These are phyloP conservation scores for Triplophysa tibetana DNA, from an alignment of 2,113 vertebrate species.

Conservation along the genomic window DNA sequence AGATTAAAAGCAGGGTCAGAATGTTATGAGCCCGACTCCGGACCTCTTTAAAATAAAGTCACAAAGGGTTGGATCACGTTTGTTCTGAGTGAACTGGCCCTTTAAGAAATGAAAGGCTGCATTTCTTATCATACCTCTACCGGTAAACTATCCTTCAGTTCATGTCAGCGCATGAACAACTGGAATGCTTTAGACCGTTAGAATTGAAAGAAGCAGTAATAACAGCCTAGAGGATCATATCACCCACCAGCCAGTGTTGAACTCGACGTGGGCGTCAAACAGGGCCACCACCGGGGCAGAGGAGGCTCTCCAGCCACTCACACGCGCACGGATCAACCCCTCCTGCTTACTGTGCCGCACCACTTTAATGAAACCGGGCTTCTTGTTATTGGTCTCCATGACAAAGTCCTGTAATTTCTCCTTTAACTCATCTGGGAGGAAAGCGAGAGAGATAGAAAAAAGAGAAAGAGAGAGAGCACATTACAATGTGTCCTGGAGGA, in stretches of 20 bases:
- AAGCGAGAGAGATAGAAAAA: neutral
- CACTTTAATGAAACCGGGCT: conserved; percentile 89
- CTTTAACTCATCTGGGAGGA: conserved; percentile 86
- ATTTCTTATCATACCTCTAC: neutral
- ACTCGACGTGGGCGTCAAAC: conserved; percentile 97
- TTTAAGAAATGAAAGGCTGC: too few species aligned
- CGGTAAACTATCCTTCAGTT: neutral
- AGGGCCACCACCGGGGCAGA: conserved; percentile 92
- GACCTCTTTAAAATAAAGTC: neutral
- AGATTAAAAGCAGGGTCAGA: too few species aligned
- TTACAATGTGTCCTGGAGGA: conserved; percentile 22
- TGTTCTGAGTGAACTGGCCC: too few species aligned
- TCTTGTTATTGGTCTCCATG: conserved; percentile 82
- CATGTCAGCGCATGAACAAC: neutral
- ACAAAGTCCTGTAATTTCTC: conserved; percentile 88
- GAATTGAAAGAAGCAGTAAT: conserved; percentile 9
- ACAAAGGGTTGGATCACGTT: too few species aligned
- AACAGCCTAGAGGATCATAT: neutral
- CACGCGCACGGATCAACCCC: conserved; percentile 92
- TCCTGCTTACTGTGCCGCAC: conserved; percentile 91
- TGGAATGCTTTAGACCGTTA: neutral
- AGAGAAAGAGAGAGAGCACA: conserved; percentile 17
- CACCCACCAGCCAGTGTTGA: conserved; percentile 91
- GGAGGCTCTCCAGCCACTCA: conserved; percentile 93
- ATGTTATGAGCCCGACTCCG: too few species aligned